Conservation (phyloP, 2,113 vertebrate genomes). For the Gavia stellata region DNA sequence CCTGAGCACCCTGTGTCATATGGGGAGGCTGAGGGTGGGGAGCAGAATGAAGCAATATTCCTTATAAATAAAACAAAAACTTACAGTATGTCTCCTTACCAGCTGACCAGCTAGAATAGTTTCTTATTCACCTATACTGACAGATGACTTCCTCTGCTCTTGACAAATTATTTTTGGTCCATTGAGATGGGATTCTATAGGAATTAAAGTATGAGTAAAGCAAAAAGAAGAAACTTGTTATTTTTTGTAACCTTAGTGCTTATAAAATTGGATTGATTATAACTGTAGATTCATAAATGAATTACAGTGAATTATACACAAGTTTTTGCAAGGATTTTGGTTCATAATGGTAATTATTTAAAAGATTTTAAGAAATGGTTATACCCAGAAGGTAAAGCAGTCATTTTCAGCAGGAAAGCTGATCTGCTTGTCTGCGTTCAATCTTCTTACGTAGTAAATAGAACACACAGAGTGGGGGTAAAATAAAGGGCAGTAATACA, state of each 20-base stretch:
- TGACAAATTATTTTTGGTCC: background rate
- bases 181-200: background rate
- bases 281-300: background rate
- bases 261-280: background rate
- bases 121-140: background rate
- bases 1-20: background rate
- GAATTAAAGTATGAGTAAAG: background rate
- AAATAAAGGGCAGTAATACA: background rate
- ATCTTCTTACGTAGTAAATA: background rate
- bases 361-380: background rate
- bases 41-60: background rate
- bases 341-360: background rate
- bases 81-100: background rate
- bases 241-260: background rate
- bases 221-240: background rate
- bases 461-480: rapidly evolving
- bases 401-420: background rate
- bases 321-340: background rate
- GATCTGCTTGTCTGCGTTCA: background rate
- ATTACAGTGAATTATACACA: background rate
- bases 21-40: background rate
- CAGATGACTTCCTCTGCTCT: background rate
- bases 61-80: background rate
- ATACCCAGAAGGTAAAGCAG: background rate
- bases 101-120: background rate